Conservation (phyloP, 2,888 invertebrate genomes). For the Melolontha melolontha region DNA sequence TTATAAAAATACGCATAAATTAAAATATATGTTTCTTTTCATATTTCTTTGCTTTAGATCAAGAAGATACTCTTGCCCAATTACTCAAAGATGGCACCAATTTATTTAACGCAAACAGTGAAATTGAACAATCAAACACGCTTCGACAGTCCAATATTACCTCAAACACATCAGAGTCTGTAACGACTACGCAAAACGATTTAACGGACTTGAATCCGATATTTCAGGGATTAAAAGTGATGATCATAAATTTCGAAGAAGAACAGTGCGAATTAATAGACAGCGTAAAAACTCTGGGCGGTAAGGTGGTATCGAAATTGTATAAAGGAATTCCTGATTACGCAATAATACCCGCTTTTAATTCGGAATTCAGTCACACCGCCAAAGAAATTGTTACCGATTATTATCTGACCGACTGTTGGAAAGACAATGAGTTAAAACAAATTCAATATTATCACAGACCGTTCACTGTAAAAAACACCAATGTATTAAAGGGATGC, state of each 20-base stretch:
- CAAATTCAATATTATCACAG: conserved; percentile 79
- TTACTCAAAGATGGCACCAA: conserved; percentile 33
- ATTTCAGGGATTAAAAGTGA: conserved; percentile 56
- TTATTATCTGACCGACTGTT: conserved; percentile 79
- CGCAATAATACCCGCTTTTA: conserved; percentile 72
- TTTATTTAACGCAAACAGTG: conserved; percentile 14
- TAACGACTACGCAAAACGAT: conserved; percentile 44
- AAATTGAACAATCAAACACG: neutral
- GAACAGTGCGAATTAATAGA: conserved; percentile 62
- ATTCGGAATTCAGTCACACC: conserved; percentile 60
- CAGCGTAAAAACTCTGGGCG: conserved; percentile 70
- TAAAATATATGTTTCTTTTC: neutral
- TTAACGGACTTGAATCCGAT: conserved; percentile 45
- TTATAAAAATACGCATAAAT: no score
- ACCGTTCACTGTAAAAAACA: conserved; percentile 68
- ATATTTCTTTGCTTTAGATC: conserved; percentile 40
- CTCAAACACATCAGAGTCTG: neutral
- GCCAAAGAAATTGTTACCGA: conserved; percentile 76
- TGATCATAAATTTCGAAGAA: conserved; percentile 65
- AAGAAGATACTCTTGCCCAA: conserved; percentile 58
- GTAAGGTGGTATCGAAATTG: conserved; percentile 66
- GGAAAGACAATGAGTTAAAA: conserved; percentile 70
- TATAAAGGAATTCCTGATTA: conserved; percentile 73
- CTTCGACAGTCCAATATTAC: neutral
- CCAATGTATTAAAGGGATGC: conserved; percentile 73